Conservation (phyloP, 2,888 invertebrate genomes). For the Falcaria lacertinaria region DNA sequence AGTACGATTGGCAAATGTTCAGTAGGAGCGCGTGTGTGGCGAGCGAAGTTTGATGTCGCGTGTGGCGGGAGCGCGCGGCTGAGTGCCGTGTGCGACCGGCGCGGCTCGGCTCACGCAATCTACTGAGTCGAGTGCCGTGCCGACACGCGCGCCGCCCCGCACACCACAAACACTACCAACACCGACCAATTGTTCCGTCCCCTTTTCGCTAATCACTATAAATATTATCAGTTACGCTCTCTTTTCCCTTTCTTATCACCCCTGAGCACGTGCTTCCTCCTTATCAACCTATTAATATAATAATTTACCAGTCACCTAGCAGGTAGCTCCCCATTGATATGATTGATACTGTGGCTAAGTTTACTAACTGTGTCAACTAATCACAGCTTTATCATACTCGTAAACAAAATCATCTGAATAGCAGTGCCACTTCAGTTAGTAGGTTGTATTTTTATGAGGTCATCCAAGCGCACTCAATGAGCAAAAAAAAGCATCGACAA, state of each 20-base stretch:
- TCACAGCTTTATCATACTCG: too few relatives aligned
- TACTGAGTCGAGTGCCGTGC: conserved; percentile 65
- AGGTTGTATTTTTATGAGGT: conserved; percentile 2
- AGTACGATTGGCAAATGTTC: conserved; percentile 32
- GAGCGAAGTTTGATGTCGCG: conserved; percentile 72
- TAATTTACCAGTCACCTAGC: too few relatives aligned
- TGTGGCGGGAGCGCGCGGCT: conserved; percentile 60
- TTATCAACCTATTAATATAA: conserved; percentile 6
- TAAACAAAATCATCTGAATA: conserved; percentile 6
- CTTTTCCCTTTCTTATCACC: conserved; percentile 73
- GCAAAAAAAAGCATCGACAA: conserved; percentile 50
- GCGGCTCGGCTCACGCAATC: conserved; percentile 84
- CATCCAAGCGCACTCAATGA: neutral
- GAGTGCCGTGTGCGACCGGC: conserved; percentile 70
- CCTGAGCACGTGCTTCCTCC: conserved; percentile 55
- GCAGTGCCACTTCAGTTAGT: conserved; percentile 12
- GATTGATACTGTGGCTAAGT: too few relatives aligned
- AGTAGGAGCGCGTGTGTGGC: conserved; percentile 47
- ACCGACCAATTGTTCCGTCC: conserved; percentile 72
- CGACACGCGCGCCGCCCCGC: conserved; percentile 82
- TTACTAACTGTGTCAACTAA: conserved; percentile 6
- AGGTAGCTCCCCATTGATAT: too few relatives aligned
- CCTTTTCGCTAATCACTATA: conserved; percentile 79
- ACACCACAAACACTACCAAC: conserved; percentile 45
- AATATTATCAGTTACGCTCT: conserved; percentile 77